Evolutionary conservation across 2,888 invertebrate species (phyloP).

Genomic region (Conistra vaccinii): DNA sequence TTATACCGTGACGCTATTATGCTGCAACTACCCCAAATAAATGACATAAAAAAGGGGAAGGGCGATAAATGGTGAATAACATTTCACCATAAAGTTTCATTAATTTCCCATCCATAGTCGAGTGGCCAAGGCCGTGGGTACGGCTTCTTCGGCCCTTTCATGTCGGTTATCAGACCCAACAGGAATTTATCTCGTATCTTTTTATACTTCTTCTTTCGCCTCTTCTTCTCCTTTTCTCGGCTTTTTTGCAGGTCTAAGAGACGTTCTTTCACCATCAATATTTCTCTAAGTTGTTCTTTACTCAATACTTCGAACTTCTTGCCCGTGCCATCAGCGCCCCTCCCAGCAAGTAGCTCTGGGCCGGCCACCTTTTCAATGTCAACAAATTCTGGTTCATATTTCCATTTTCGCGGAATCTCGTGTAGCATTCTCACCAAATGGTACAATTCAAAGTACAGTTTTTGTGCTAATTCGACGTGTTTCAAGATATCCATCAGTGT

Average conservation of each 20-base stretch:
- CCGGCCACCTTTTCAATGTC: accelerated
- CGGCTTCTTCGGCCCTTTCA: accelerated
- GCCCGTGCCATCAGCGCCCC: accelerated
- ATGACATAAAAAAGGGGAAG: too few relatives aligned
- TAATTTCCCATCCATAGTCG: constrained; percentile 75
- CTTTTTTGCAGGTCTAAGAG: accelerated
- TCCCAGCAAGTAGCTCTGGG: accelerated
- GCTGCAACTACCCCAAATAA: too few relatives aligned
- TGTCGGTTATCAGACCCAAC: background rate
- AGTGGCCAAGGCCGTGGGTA: constrained; percentile 63
- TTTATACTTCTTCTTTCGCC: background rate
- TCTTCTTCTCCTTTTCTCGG: background rate
- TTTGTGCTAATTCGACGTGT: constrained; percentile 32
- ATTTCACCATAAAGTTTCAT: constrained; percentile 53
- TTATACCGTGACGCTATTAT: too few relatives aligned
- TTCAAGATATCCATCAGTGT: constrained; percentile 56
- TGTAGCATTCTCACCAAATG: constrained; percentile 73
- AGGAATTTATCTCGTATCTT: constrained; percentile 1
- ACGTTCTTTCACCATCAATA: accelerated
- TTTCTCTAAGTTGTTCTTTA: accelerated
- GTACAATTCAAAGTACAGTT: constrained; percentile 59
- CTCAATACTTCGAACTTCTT: accelerated
- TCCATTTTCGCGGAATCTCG: constrained; percentile 71
- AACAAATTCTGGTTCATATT: accelerated
- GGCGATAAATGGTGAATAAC: too few relatives aligned